Base-by-base conservation (phyloP, 92 coral and sea anemone species). In the Parazoanthus swiftii region DNA sequence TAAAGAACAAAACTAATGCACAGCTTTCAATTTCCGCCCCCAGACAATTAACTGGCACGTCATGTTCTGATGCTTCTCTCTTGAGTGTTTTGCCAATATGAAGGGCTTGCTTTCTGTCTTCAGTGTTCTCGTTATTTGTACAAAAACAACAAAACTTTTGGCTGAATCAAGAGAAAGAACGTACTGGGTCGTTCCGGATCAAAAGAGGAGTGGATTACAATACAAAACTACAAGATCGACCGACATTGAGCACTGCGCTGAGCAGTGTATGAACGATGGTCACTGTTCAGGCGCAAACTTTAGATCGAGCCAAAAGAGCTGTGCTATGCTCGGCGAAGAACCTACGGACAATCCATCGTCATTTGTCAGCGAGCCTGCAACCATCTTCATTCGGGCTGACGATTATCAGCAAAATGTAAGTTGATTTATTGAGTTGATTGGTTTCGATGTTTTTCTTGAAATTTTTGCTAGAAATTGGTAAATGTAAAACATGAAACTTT, bases 101-200 rank as follows among this genome's bases (percentile, higher is more conserved):
- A 82, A 36, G 25, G 25, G 39, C 50, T 71, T 43, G 72, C 37
- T 0, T 71, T 23, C 5, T 44, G 43, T 67, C 7, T 82, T 66
- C 38, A 82, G 67, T 15, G 56, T 82, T 82, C 8, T 9, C 59
- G 4, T 65, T n/a, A 21, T 82, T 66, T 42, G 23, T 44, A 42
- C 76, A 66, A 82, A 43, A 66, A 29, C 29, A 44, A 35, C 29
- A 0, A 67, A n/a, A 58, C 18, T 75, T 46, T 25, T 82, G n/a
- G 48, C 26, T 16, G 86, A 82, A 43, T 38, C 86, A 67, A 66
- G 77, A 23, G 86, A 82, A n/a, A 66, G 76, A 39, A 67, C 63
- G 13, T 82, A 39, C 54, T 82, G 86, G 86, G 38, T 70, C 21
- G 76, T 67, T 39, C 86, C 76, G 4, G 86, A 70, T 67, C 38